Base-by-base conservation (phyloP, 2,797 vertebrate genomes). In the Falco novaeseelandiae region DNA sequence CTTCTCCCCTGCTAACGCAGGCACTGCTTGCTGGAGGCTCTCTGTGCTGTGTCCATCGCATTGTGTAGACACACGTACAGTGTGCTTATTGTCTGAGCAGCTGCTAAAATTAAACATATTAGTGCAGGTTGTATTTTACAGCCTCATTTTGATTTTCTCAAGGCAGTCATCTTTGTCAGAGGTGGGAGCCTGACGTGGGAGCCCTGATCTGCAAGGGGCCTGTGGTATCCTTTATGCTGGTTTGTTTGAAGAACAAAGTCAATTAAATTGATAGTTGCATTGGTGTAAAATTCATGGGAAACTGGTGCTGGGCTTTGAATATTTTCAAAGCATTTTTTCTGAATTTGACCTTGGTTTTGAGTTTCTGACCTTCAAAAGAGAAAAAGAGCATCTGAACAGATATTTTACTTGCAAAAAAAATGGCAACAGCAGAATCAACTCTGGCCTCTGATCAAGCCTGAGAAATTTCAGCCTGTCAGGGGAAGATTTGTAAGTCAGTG, bases 311-410 rank as follows among this genome's bases (percentile, higher is more conserved):
- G 48, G 14, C 38, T 91, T 72, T 52, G 30, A 73, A 44, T 32
- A 22, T 65, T 81, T 74, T 49, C 40, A 8, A 36, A 57, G 11
- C 77, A 17, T 62, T 73, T 76, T 83, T 67, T 77, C 70, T 91
- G 49, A 55, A 55, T 71, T 81, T 54, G 54, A n/a, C 57, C 48
- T 82, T 88, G 26, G 6, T 62, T 92, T 86, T 70, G 61, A 44
- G 36, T 59, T 89, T 76, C 58, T 93, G 72, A 66, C 54, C 61
- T 94, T 92, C 76, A 80, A 40, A 94, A 63, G 30, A 65, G 48
- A 36, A 79, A 89, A 87, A 32, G 15, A 77, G 4, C 30, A 38
- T 54, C 38, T 44, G 34, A 81, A 74, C 8, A n/a, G 74, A 2
- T 52, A 46, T 20, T 89, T 83, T 76, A 59, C 34, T 78, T 89